Base-by-base conservation (phyloP, 2,888 invertebrate genomes). In the Eulithis prunata region DNA sequence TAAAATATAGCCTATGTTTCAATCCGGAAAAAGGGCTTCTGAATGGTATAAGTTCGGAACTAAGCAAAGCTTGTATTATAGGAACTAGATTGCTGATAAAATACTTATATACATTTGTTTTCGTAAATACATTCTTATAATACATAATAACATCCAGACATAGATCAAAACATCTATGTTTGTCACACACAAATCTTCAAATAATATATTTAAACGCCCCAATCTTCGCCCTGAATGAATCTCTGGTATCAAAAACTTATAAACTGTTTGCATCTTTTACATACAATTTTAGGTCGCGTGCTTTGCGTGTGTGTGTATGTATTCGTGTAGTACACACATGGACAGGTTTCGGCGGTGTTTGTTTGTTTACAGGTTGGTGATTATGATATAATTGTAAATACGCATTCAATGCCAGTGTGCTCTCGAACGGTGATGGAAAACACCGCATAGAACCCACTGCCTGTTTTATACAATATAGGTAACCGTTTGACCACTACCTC, bases 251-350 rank as follows among this genome's bases (percentile, higher is more conserved):
- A 78, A 88, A 86, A 91, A 87, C 68, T 82, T 86, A 90, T 91
- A 91, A 87, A 89, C 86, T 92, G 91, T 91, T 92, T 90, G 91
- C 90, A 92, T 91, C 90, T 91, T 91, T 89, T 85, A 84, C 89
- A 85, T 83, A 86, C 83, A 84, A 82, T 86, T 91, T 91, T 89
- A 85, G 92, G 91, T 91, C 93, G 89, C 84, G 32, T 57, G 32
- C 45, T 8, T 10, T 54, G 45, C 54, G 70, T 71, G 54, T 61
- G 60, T 38, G 38, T 47, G 45, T 55, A 1, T 10, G 13, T 38
- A 41, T 10, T 55, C 21, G 6, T 28, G 14, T 52, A 32, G 21
- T 21, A 21, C 21, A 45, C 45, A 56, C 45, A 45, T 32, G 28
- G 21, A 21, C 38, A 53, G 13, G n/a, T 36, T 12, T 32, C 43